phyloP scores from a whole-genome alignment of 2,113 vertebrate genomes.

The Tauraco erythrolophus region DNA sequence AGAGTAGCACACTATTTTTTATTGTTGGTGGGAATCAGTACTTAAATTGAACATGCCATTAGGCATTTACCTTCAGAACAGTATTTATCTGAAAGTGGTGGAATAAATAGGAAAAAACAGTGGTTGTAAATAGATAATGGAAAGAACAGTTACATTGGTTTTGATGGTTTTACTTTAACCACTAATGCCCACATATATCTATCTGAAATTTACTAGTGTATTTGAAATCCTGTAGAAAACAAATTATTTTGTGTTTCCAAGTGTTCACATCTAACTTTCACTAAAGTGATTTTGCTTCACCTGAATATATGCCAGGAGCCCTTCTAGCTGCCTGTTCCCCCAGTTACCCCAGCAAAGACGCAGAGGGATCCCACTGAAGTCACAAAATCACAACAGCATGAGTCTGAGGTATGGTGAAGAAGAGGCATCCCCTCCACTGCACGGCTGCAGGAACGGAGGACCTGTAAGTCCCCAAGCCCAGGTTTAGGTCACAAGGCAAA shows the following conservation, averaged over 20 bases:
- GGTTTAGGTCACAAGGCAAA: background rate
- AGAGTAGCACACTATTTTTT: slow-evolving; percentile 6
- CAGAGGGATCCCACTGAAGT: background rate
- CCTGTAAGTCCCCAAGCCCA: rapidly evolving
- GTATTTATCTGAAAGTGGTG: background rate
- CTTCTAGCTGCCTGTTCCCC: background rate
- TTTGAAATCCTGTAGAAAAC: background rate
- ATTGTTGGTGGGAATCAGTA: background rate
- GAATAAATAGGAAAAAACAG: background rate
- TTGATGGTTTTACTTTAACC: background rate
- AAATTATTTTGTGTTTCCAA: background rate
- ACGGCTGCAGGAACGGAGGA: background rate
- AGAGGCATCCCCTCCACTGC: background rate
- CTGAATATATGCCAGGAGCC: background rate
- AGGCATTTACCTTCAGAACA: background rate
- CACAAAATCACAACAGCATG: rapidly evolving
- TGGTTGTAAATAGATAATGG: background rate
- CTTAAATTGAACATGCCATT: background rate
- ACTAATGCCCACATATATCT: background rate
- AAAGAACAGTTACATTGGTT: background rate
- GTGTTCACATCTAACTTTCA: background rate
- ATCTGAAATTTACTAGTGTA: background rate
- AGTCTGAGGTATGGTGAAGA: rapidly evolving
- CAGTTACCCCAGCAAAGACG: background rate
- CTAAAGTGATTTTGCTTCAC: background rate